Evolutionary conservation across 2,888 invertebrate genomes (phyloP), one percentile per base, ranked within the genome.

Genomic region (Slavum lentiscoides): DNA sequence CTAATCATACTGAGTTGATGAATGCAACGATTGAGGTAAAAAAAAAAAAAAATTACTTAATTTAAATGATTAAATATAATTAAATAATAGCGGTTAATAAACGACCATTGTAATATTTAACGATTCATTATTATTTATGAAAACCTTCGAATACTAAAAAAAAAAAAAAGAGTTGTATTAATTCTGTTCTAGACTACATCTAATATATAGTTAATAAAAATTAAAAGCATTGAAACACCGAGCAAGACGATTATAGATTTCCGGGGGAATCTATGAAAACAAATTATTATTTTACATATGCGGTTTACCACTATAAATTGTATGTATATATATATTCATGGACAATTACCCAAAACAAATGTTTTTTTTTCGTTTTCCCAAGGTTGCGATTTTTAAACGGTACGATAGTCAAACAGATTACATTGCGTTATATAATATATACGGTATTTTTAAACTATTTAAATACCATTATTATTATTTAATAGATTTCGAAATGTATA

Each of bases 281-380:
- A 55, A 53, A 49, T 55, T 62, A 70, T 70, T 39, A 55, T 37
- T 37, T 9, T 37, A 30, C 30, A 11, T n/a, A n/a, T 66, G 80
- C 43, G 72, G 80, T 72, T 80, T 64, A 72, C 72, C 58, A 11
- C 58, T 4, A 30, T 30, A n/a, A 68, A 49, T 75, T 58, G 13
- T 68, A 58, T 68, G 21, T 76, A 59, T 19, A 19, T 76, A 15
- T 13, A 21, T 55, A 39, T n/a, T 70, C 58, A 72, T 6, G 64
- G 72, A 72, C 72, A 80, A 80, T 80, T 80, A 72, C 39, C 37
- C 72, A 58, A 80, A 30, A 64, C 39, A 43, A 64, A 72, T 62
- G n/a, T 68, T 64, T 37, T 13, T 11, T 49, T 11, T 11, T 3
- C 13, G 2, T 39, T 37, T 17, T 61, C 49, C n/a, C 75, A 82